These are phyloP conservation scores for Folsomia candida DNA, from an alignment of 2,888 invertebrate genomes.

Conservation along the genomic window DNA sequence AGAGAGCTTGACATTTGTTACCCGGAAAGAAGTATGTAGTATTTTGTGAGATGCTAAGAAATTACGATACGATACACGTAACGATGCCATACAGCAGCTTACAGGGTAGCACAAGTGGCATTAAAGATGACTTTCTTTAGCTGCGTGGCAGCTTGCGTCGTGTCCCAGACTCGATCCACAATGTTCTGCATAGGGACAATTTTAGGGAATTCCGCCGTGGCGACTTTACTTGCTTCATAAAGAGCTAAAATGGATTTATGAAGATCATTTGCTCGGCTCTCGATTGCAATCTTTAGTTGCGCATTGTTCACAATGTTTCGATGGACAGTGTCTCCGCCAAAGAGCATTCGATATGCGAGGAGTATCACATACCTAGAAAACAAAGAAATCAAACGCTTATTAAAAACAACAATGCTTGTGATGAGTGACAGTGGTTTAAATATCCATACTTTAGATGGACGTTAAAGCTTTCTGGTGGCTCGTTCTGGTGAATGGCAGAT, in stretches of 20 bases:
- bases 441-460: conserved; percentile 87
- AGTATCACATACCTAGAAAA: conserved; percentile 93
- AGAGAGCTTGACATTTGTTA: no score
- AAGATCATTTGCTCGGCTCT: conserved; percentile 43
- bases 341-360: conserved; percentile 88
- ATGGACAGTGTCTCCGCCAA: conserved; percentile 90
- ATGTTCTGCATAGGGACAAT: conserved; percentile 46
- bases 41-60: no score
- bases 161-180: conserved; percentile 41
- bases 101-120: conserved; percentile 23
- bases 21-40: no score
- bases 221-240: conserved; percentile 44
- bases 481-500: conserved; percentile 84
- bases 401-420: no score
- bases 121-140: conserved; percentile 46
- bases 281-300: conserved; percentile 52
- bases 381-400: no score
- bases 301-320: conserved; percentile 75
- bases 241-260: conserved; percentile 42
- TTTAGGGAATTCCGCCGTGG: conserved; percentile 42
- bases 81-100: not conserved
- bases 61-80: no score
- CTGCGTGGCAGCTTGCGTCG: conserved; percentile 40
- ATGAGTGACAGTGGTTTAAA: no score
- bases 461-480: conserved; percentile 87